Evolutionary conservation across 2,797 vertebrate species (phyloP).

Genomic region (Sitta carolinensis): DNA sequence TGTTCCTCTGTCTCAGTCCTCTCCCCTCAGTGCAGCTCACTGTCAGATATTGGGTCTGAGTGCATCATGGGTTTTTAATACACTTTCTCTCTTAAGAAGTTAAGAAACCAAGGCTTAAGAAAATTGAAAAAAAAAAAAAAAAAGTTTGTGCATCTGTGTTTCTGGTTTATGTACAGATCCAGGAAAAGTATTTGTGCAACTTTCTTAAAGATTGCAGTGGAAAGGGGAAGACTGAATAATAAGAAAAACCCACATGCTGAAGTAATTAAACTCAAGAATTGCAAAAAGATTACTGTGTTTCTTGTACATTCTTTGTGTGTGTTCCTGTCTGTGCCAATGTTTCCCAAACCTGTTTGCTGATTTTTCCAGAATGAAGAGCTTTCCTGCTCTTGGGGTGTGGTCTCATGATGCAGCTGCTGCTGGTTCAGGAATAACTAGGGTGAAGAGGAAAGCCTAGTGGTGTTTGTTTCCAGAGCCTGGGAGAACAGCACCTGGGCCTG

Average conservation of each 20-base stretch:
- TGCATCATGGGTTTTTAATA: neutral
- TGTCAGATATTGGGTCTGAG: neutral
- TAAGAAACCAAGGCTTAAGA: conserved; percentile 2
- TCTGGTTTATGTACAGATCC: conserved; percentile 1
- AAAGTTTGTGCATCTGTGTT: neutral
- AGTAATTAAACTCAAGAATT: conserved; percentile 58
- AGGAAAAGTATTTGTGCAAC: conserved; percentile 10
- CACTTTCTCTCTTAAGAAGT: neutral
- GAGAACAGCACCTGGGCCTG: neutral
- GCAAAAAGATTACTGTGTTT: conserved; percentile 7
- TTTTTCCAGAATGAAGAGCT: neutral
- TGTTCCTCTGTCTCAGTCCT: neutral
- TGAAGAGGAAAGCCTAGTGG: no score
- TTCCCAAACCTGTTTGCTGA: neutral
- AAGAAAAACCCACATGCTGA: neutral
- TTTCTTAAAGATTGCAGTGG: neutral
- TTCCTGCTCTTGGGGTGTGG: neutral
- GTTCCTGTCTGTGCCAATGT: neutral
- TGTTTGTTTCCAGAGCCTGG: neutral
- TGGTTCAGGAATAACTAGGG: neutral
- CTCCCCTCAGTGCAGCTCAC: neutral
- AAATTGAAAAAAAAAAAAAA: neutral
- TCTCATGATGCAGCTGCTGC: neutral
- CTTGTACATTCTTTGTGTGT: neutral
- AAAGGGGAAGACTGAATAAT: neutral